Percentiles rank a stretch among this genome's conserved stretches.
phyloP scores from a whole-genome alignment of 2,797 vertebrate genomes.

The Vespertilio murinus region DNA sequence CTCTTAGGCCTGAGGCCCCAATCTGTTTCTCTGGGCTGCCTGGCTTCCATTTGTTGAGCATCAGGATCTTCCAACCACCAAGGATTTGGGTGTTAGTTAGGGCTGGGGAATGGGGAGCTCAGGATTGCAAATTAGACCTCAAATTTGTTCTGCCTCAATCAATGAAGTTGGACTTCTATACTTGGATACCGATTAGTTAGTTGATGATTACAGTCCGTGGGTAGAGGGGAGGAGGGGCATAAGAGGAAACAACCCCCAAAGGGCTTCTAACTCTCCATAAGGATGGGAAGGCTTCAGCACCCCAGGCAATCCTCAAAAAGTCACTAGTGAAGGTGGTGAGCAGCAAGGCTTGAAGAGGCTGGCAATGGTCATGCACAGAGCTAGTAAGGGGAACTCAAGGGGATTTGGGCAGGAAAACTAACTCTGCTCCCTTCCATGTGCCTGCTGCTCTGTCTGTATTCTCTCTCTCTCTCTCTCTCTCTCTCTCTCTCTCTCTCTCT shows the following conservation, averaged over 20 bases:
- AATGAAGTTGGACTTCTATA: not conserved
- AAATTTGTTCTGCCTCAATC: not conserved
- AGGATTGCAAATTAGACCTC: not conserved
- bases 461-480: no score
- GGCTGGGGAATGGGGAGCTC: not conserved
- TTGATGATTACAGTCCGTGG: not conserved
- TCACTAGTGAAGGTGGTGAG: not conserved
- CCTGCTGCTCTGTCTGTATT: not conserved
- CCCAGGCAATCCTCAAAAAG: not conserved
- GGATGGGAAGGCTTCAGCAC: not conserved
- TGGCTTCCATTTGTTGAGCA: not conserved
- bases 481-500: not conserved
- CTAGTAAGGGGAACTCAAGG: not conserved
- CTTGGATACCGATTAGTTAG: not conserved
- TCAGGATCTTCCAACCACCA: not conserved
- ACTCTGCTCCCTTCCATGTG: not conserved
- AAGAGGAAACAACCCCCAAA: not conserved
- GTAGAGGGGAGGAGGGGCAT: not conserved
- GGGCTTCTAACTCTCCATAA: not conserved
- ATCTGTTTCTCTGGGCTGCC: not conserved
- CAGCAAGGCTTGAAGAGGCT: not conserved
- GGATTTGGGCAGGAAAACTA: not conserved
- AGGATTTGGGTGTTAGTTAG: not conserved
- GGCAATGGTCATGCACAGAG: fast-evolving
- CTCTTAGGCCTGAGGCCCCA: not conserved